phyloP scores from a whole-genome alignment of 2,797 vertebrate species.

The Tinamus major region DNA sequence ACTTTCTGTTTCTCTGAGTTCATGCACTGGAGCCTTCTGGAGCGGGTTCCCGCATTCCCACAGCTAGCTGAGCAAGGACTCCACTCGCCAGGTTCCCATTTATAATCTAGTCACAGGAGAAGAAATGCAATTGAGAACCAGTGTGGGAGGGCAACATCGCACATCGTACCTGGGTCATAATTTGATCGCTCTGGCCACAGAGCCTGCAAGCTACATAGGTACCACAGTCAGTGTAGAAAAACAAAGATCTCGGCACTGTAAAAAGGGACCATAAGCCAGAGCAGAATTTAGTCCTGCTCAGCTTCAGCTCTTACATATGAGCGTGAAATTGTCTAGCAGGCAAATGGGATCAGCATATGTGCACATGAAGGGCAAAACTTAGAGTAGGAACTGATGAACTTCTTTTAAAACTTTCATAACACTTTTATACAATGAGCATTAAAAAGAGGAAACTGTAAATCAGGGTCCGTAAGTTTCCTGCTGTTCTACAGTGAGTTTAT shows the following conservation, averaged over 20 bases:
- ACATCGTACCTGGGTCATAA: background rate
- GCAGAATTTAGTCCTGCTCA: background rate
- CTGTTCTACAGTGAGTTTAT: slow-evolving; percentile 1
- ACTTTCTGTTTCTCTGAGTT: slow-evolving; percentile 72
- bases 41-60: slow-evolving; percentile 82
- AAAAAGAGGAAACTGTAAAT: slow-evolving; percentile 67
- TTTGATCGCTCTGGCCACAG: background rate
- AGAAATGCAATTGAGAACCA: background rate
- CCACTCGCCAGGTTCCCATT: slow-evolving; percentile 87
- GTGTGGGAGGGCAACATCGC: background rate
- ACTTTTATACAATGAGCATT: slow-evolving; percentile 55
- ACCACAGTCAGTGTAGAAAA: background rate
- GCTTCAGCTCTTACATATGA: background rate
- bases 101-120: slow-evolving; percentile 74
- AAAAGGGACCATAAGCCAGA: background rate
- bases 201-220: background rate
- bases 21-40: slow-evolving; percentile 78
- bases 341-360: slow-evolving; percentile 50
- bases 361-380: slow-evolving; percentile 20
- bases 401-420: slow-evolving; percentile 43
- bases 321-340: background rate
- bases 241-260: background rate
- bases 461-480: slow-evolving; percentile 34
- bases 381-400: slow-evolving; percentile 55
- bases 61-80: slow-evolving; percentile 86